Evolutionary conservation across 2,888 invertebrate species (phyloP), one percentile per base, ranked within the genome.

Genomic region (Microplitis deprimator): DNA sequence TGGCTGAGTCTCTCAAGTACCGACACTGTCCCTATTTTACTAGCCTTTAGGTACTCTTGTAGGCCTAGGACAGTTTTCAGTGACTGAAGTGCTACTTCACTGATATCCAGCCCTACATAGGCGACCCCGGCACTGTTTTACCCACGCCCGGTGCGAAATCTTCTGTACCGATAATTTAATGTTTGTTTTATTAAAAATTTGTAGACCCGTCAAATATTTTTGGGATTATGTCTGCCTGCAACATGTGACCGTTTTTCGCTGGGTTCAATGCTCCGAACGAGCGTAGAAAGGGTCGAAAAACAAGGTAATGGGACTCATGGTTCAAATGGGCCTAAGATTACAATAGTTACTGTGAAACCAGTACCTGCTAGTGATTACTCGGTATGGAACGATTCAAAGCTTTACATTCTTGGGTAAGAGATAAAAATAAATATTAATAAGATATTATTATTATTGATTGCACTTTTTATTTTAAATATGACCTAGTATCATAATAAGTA

Each of bases 221-320:
- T 96, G 74, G 96, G 96, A 7, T 93, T 95, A 86, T 96, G 96
- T 86, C 89, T 96, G 82, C 96, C 96, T 6, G 91, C 91, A 77
- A 92, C 94, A 0, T 96, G 96, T 87, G 91, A 91, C 67, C 85
- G 82, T 72, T 72, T 80, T 38, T 89, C 89, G 20, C 76, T 90
- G 78, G 85, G 82, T 80, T 90, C 89, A 74, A 86, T 90, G 85
- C 78, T 90, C 69, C 82, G 88, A 75, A 86, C 88, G n/a, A 87
- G 85, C 79, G 89, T 88, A 62, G 86, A 87, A 75, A 82, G 89
- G 70, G 92, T 93, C 81, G 86, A 85, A 78, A 81, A 78, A 8
- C 87, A 87, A 76, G 87, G 87, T 64, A 86, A 91, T 82, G 90
- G 91, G 0, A 93, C 93, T 0, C 92, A 91, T 79, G 90, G 91